Conservation (phyloP, 2,888 invertebrate genomes). For the Macrosiphum euphorbiae region DNA sequence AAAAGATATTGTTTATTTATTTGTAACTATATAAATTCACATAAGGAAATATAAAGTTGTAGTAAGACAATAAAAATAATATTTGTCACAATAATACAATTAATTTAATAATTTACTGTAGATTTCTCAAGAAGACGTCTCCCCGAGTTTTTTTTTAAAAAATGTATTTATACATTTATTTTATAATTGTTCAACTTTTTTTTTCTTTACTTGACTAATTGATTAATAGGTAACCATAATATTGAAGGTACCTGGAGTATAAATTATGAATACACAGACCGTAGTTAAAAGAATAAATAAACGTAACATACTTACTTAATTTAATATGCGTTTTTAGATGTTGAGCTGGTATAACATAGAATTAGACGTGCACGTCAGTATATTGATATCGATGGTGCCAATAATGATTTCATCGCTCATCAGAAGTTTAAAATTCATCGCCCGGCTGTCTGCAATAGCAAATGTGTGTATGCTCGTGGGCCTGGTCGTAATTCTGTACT, state of each 20-base stretch:
- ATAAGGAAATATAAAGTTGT: too few relatives aligned
- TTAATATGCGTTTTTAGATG: conserved; percentile 74
- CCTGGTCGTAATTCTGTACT: conserved; percentile 82
- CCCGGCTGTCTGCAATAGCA: conserved; percentile 83
- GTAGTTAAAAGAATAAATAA: not conserved
- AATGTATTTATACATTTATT: not conserved
- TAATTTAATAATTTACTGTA: too few relatives aligned
- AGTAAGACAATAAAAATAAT: too few relatives aligned
- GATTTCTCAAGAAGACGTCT: too few relatives aligned
- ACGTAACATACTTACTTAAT: not conserved
- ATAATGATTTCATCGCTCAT: conserved; percentile 82
- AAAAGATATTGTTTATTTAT: too few relatives aligned
- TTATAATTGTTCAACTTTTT: not conserved
- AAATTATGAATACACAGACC: not conserved
- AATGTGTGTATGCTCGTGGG: conserved; percentile 83
- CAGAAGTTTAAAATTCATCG: conserved; percentile 81
- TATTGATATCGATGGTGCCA: conserved; percentile 81
- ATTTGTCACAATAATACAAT: too few relatives aligned
- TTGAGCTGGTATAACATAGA: conserved; percentile 74
- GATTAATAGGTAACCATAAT: not conserved
- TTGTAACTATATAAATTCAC: too few relatives aligned
- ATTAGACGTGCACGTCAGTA: conserved; percentile 77
- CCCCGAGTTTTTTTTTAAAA: too few relatives aligned
- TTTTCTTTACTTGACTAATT: not conserved
- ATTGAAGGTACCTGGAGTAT: not conserved